Percentiles rank a stretch among this genome's conserved stretches.
These are phyloP conservation scores for Drosophila chauvacae DNA, from an alignment of 1,140 invertebrate genomes.

Conservation along the genomic window DNA sequence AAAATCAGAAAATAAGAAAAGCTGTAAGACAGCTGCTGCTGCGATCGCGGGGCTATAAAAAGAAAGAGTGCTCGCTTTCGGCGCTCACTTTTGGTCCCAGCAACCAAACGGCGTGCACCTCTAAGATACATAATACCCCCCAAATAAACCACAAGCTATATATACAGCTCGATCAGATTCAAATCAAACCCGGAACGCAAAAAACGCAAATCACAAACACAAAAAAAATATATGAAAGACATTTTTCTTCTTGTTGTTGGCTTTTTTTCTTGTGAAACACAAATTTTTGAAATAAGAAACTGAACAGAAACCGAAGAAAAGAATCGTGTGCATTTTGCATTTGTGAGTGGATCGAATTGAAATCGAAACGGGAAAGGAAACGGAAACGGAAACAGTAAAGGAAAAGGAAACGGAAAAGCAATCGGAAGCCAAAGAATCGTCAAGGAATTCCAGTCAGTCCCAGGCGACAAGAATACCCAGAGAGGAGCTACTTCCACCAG, in stretches of 20 bases:
- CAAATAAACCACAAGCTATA: constrained; percentile 12
- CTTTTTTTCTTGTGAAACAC: constrained; percentile 26
- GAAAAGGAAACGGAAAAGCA: neutral
- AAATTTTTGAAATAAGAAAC: neutral
- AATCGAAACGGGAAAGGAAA: constrained; percentile 3
- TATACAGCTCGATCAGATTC: constrained; percentile 24
- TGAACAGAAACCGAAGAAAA: neutral
- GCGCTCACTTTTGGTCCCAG: constrained; percentile 79
- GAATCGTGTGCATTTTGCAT: constrained; percentile 35
- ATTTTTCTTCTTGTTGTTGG: constrained; percentile 25
- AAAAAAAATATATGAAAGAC: neutral
- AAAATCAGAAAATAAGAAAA: constrained; percentile 32
- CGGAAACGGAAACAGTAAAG: neutral
- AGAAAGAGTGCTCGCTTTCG: constrained; percentile 72
- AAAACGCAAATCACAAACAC: constrained; percentile 2
- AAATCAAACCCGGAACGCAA: constrained; percentile 27
- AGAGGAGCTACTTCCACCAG: constrained; percentile 6
- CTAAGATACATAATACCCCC: constrained; percentile 14
- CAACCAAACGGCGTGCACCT: constrained; percentile 71
- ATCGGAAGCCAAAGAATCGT: neutral
- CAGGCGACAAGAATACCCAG: neutral
- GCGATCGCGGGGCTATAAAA: constrained; percentile 66
- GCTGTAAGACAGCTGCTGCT: constrained; percentile 22
- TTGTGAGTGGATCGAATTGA: constrained; percentile 35
- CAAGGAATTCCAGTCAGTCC: constrained; percentile 23